These are phyloP conservation scores for Tethea ocularis DNA, from an alignment of 2,888 invertebrate species.

Conservation along the genomic window DNA sequence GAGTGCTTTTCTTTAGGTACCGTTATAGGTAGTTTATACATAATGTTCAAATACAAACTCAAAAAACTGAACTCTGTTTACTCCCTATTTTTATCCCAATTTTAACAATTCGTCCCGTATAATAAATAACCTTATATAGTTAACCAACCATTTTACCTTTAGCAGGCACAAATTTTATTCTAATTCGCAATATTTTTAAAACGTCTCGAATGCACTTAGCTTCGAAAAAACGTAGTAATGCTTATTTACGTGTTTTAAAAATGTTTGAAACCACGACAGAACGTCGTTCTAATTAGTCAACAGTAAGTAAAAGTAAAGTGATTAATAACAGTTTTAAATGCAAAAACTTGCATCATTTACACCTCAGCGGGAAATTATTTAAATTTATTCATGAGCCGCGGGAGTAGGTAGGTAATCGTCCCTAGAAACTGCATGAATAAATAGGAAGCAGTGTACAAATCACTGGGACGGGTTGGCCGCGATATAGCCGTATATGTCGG, in stretches of 20 bases:
- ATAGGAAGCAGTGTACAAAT: constrained; percentile 76
- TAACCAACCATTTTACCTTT: too few species aligned
- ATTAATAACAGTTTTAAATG: constrained; percentile 77
- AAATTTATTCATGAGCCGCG: constrained; percentile 77
- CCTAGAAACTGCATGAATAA: constrained; percentile 77
- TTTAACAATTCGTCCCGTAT: too few species aligned
- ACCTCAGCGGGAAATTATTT: constrained; percentile 75
- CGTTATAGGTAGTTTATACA: too few species aligned
- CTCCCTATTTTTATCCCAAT: too few species aligned
- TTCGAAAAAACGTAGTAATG: constrained; percentile 27
- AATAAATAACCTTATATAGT: too few species aligned
- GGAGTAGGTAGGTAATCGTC: constrained; percentile 79
- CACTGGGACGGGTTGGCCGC: constrained; percentile 51
- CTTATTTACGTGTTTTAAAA: constrained; percentile 23
- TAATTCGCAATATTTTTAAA: constrained; percentile 25
- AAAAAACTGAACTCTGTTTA: too few species aligned
- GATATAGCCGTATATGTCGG: constrained; percentile 37
- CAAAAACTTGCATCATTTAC: constrained; percentile 81
- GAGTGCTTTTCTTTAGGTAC: too few species aligned
- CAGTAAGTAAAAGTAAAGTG: constrained; percentile 56
- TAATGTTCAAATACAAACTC: too few species aligned
- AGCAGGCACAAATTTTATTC: background rate
- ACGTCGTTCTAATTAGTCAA: constrained; percentile 53
- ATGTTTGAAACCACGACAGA: constrained; percentile 27
- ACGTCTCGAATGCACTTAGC: constrained; percentile 20